phyloP scores from a whole-genome alignment of 1,140 invertebrate genomes.

The Chymomyza costata region DNA sequence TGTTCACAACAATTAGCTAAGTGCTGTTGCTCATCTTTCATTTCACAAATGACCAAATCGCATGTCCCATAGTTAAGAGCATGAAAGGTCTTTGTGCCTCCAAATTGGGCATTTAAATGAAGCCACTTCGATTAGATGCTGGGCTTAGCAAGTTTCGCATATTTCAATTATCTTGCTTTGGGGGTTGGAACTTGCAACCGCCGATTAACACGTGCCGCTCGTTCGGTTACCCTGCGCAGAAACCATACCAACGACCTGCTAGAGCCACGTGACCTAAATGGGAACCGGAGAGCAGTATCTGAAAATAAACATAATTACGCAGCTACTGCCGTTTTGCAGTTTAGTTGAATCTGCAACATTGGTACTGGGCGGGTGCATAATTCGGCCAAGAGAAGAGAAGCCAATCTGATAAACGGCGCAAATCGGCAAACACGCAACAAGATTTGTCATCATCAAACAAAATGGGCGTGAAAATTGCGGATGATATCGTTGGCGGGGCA shows the following conservation, averaged over 20 bases:
- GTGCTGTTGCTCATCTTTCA: slow-evolving; percentile 14
- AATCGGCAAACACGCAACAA: slow-evolving; percentile 64
- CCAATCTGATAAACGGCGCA: slow-evolving; percentile 60
- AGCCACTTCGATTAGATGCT: slow-evolving; percentile 43
- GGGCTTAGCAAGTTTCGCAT: slow-evolving; percentile 32
- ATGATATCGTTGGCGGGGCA: slow-evolving; percentile 35
- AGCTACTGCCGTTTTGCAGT: slow-evolving; percentile 3
- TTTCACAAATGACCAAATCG: slow-evolving; percentile 9
- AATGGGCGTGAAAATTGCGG: slow-evolving; percentile 73
- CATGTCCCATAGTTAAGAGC: no score
- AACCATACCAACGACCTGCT: background rate
- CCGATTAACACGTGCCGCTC: slow-evolving; percentile 64
- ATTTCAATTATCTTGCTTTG: slow-evolving; percentile 62
- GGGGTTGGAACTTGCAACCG: slow-evolving; percentile 43
- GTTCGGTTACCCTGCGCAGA: no score
- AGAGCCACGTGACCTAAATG: slow-evolving; percentile 51
- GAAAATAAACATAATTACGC: slow-evolving; percentile 68
- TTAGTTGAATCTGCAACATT: no score
- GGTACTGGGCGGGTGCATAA: background rate
- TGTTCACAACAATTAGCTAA: slow-evolving; percentile 39
- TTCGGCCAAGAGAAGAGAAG: slow-evolving; percentile 8
- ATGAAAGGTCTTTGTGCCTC: no score
- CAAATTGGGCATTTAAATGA: slow-evolving; percentile 50
- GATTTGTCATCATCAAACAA: slow-evolving; percentile 73
- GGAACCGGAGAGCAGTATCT: slow-evolving; percentile 33